These are phyloP conservation scores for Drosophila stalkeri DNA, from an alignment of 2,888 invertebrate genomes.

Conservation along the genomic window DNA sequence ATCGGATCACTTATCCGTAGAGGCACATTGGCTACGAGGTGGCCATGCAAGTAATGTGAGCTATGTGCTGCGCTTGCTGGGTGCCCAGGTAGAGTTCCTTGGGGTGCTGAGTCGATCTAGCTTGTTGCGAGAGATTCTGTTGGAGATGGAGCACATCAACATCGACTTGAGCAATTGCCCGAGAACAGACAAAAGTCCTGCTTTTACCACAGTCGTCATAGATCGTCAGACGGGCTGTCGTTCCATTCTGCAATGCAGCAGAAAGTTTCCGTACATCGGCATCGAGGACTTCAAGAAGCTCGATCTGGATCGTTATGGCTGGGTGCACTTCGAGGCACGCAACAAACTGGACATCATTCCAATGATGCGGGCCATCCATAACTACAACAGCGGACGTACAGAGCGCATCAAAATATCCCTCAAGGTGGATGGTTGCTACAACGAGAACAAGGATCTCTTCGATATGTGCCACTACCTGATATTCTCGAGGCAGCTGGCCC, in stretches of 20 bases:
- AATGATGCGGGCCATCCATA: conserved; percentile 85
- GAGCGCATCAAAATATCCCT: conserved; percentile 42
- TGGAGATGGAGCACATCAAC: conserved; percentile 86
- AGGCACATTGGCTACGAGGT: conserved; percentile 88
- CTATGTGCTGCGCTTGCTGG: conserved; percentile 87
- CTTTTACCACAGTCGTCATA: conserved; percentile 87
- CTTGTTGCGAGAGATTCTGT: conserved; percentile 86
- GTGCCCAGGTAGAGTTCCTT: conserved; percentile 86
- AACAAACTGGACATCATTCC: conserved; percentile 85
- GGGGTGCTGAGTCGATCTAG: conserved; percentile 86
- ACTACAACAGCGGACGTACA: conserved; percentile 34
- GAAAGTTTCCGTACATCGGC: conserved; percentile 70
- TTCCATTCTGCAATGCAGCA: conserved; percentile 88
- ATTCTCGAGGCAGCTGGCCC: conserved; percentile 88
- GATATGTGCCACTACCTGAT: conserved; percentile 86
- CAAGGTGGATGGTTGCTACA: conserved; percentile 18
- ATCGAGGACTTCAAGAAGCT: conserved; percentile 86
- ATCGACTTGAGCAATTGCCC: conserved; percentile 87
- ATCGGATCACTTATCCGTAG: conserved; percentile 87
- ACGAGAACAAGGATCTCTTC: conserved; percentile 82
- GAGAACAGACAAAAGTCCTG: conserved; percentile 84
- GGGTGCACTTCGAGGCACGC: conserved; percentile 89
- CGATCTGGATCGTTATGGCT: conserved; percentile 86
- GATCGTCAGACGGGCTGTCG: conserved; percentile 85
- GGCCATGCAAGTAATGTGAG: conserved; percentile 90